Evolutionary conservation across 2,113 vertebrate species (phyloP).

Genomic region (Lota lota): DNA sequence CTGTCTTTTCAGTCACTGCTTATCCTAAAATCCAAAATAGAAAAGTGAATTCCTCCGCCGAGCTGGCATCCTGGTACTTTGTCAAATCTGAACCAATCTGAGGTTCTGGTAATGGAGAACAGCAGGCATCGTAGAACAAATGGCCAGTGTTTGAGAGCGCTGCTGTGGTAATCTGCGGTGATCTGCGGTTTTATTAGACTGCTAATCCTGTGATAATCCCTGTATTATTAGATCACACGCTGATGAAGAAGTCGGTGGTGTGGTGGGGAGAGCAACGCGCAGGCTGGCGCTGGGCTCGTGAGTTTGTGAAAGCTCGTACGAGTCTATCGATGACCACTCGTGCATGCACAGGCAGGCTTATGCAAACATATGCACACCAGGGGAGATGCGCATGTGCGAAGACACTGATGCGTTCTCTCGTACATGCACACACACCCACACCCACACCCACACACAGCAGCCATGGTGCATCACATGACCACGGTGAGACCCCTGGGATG

Average conservation of each 20-base stretch:
- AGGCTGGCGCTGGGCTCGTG: too few relatives aligned
- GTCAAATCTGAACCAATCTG: too few relatives aligned
- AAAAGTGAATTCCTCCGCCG: too few relatives aligned
- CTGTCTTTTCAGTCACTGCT: too few relatives aligned
- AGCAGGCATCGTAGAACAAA: slow-evolving; percentile 28
- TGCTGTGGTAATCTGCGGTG: slow-evolving; percentile 32
- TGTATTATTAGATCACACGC: slow-evolving; percentile 61
- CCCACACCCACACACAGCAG: slow-evolving; percentile 6
- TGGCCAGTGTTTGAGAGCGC: slow-evolving; percentile 35
- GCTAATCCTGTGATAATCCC: slow-evolving; percentile 63
- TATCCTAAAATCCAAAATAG: too few relatives aligned
- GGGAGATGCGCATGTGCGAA: slow-evolving; percentile 15
- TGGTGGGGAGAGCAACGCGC: not conserved
- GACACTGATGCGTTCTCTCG: slow-evolving; percentile 16
- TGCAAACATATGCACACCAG: slow-evolving; percentile 7
- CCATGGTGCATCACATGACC: slow-evolving; percentile 42
- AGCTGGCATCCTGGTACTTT: too few relatives aligned
- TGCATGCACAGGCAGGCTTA: not conserved
- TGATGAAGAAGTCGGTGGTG: slow-evolving; percentile 41
- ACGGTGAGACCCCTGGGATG: slow-evolving; percentile 29
- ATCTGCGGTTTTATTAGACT: slow-evolving; percentile 52
- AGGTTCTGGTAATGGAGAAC: too few relatives aligned
- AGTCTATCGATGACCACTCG: not conserved
- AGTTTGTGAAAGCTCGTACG: slow-evolving; percentile 10
- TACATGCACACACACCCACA: not conserved